Evolutionary conservation across 2,113 vertebrate species (phyloP).

Genomic region (Oreochromis spilurus): DNA sequence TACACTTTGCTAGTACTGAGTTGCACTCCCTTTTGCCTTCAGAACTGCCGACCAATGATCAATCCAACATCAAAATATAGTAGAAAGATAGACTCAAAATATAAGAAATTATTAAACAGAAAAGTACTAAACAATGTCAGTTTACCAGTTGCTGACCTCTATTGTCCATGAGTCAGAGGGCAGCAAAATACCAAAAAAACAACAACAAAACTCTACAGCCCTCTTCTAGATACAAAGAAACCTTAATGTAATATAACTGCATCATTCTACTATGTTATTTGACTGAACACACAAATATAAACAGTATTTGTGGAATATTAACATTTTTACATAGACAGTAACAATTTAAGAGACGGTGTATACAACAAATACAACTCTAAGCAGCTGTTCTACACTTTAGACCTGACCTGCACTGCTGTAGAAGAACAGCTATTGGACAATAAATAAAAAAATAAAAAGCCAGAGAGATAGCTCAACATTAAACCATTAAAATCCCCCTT

Average conservation of each 20-base stretch:
- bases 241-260: background rate
- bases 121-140: background rate
- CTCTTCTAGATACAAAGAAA: background rate
- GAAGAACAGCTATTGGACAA: background rate
- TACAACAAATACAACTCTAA: background rate
- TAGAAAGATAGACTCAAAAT: background rate
- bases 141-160: background rate
- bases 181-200: background rate
- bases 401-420: background rate
- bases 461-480: background rate
- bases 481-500: background rate
- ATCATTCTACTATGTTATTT: background rate
- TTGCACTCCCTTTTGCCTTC: background rate
- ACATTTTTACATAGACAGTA: background rate
- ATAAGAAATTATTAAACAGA: background rate
- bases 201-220: background rate
- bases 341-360: rapidly evolving
- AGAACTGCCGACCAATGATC: rapidly evolving
- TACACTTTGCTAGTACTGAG: background rate
- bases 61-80: background rate
- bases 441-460: background rate
- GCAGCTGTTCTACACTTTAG: background rate
- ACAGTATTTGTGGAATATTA: background rate
- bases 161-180: rapidly evolving
- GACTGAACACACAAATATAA: background rate